These are phyloP conservation scores for Agrotis segetum DNA, from an alignment of 2,888 invertebrate genomes.

Conservation along the genomic window DNA sequence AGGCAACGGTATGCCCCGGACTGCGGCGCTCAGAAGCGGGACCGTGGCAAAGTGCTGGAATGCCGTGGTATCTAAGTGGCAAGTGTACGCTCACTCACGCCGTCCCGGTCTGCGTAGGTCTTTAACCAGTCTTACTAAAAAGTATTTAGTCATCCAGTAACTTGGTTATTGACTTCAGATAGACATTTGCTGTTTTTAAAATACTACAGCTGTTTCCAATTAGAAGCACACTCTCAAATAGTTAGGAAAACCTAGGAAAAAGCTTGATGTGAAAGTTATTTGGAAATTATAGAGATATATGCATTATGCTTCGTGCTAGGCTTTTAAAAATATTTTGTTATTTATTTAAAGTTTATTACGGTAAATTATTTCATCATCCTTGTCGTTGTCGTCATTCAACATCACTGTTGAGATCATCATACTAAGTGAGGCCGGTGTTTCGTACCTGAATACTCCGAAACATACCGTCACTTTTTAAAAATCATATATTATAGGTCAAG, in stretches of 20 bases:
- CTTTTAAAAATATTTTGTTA: background rate
- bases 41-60: too few species aligned
- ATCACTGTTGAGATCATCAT: too few species aligned
- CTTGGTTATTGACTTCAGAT: background rate
- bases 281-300: background rate
- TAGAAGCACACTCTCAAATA: background rate
- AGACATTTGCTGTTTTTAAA: background rate
- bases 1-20: too few species aligned
- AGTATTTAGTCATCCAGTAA: background rate
- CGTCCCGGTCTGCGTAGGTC: too few species aligned
- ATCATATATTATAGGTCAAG: too few species aligned
- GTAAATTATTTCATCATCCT: background rate
- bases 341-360: background rate
- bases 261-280: background rate
- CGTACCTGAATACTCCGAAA: too few species aligned
- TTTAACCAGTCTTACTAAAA: background rate
- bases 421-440: too few species aligned
- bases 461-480: too few species aligned
- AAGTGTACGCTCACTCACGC: too few species aligned
- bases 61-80: too few species aligned
- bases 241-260: background rate
- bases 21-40: too few species aligned
- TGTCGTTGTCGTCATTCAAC: too few species aligned
- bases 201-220: background rate
- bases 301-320: background rate